phyloP scores from a whole-genome alignment of 1,140 invertebrate genomes.

The Drosophila arawakana region DNA sequence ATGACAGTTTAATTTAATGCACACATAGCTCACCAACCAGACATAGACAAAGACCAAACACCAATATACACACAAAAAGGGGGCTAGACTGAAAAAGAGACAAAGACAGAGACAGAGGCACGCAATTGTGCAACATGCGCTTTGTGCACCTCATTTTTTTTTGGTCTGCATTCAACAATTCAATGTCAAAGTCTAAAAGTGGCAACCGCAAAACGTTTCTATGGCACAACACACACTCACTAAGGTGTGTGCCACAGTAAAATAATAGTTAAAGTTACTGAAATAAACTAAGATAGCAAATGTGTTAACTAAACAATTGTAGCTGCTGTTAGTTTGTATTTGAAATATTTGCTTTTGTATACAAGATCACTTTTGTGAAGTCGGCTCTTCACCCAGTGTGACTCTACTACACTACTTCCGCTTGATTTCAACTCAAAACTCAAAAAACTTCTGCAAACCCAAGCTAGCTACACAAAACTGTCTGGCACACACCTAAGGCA shows the following conservation, averaged over 20 bases:
- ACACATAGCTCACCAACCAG: slow-evolving; percentile 75
- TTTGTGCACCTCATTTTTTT: slow-evolving; percentile 48
- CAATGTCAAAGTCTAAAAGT: slow-evolving; percentile 76
- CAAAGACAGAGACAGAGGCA: slow-evolving; percentile 66
- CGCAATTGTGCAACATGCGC: slow-evolving; percentile 80
- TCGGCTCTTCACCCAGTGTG: too few relatives aligned
- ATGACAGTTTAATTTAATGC: slow-evolving; percentile 83
- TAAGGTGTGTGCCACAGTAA: background rate
- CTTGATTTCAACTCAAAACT: too few relatives aligned
- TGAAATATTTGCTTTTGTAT: too few relatives aligned
- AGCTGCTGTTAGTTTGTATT: too few relatives aligned
- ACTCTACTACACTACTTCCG: too few relatives aligned
- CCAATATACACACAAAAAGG: background rate
- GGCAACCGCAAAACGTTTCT: slow-evolving; percentile 28
- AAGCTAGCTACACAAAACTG: background rate
- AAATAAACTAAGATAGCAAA: background rate
- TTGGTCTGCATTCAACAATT: slow-evolving; percentile 58
- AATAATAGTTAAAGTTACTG: background rate
- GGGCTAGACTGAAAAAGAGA: slow-evolving; percentile 10
- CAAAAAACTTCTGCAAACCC: background rate
- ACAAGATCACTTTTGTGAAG: too few relatives aligned
- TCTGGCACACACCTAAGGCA: slow-evolving; percentile 2
- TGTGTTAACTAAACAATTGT: background rate
- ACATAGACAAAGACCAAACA: background rate
- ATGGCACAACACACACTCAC: slow-evolving; percentile 12